Base-by-base conservation (phyloP, 2,888 invertebrate species). In the Minunthozetes semirufus region DNA sequence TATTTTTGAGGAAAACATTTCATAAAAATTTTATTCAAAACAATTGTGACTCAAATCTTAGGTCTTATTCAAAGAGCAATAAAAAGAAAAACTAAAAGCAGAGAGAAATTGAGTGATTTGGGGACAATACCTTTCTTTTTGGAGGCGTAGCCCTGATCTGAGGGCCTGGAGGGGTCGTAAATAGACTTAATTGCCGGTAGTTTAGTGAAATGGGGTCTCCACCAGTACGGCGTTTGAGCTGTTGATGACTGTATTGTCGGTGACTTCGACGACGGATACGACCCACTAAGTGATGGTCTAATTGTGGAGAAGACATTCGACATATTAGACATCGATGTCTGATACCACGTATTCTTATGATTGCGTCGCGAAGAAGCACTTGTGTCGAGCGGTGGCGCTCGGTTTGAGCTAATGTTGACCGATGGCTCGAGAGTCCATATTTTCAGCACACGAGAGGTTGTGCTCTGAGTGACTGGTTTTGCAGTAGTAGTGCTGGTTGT, bases 131-230 rank as follows among this genome's bases (percentile, higher is more conserved):
- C 61, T 73, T 75, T 63, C 38, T 63, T 63, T 38, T 63, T 63
- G 19, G 71, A 71, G 22, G 27, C n/a, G 48, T 46, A 71, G 15
- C 71, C 71, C 50, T 71, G 46, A 22, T 71, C 63, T 63, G 63
- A 8, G 9, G 63, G 63, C 33, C 63, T 38, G 17, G 71, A 71
- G 19, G 17, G 33, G 48, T 71, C 71, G 71, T 50, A 46, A 38
- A 42, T 46, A 6, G 38, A 8, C 38, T 72, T 72, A 56, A 72
- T 50, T 19, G 72, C 38, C 56, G 72, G 72, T 33, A 72, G 19
- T 56, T 72, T 72, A 19, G 73, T 73, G 63, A 73, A 73, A 22
- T 73, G 73, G 8, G 73, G 73, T 59, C 61, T 59, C 73, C 73
- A 73, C 73, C 73, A 73, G 73, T 73, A 72, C 25, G 72, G 56